Base-by-base conservation (phyloP, 2,888 invertebrate genomes). In the Drosophila buzzatii region DNA sequence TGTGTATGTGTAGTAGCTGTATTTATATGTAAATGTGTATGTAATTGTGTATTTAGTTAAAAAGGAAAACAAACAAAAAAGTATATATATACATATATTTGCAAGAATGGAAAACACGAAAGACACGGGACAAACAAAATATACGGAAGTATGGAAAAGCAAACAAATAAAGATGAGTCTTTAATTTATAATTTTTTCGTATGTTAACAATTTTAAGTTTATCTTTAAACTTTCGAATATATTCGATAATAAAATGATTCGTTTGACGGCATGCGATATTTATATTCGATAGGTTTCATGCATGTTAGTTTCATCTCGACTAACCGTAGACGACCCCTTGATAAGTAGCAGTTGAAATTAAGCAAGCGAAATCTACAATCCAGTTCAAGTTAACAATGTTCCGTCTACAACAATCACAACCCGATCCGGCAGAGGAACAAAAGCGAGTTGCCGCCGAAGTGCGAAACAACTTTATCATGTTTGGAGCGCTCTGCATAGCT, bases 401-500 rank as follows among this genome's bases (percentile, higher is more conserved):
- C 72, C 93, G 93, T 7, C 86, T 93, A 76, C 92, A 92, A 59
- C 92, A 93, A 90, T 85, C 92, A 42, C 92, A 93, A 80, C 86
- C 92, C 39, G 93, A 93, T 73, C 92, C 93, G 3, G 92, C 92
- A 4, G 93, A 93, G 65, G 93, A 93, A 56, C 88, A 90, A 23
- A 92, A 91, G 61, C 91, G 91, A 8, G 92, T 92, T 3, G 77
- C 90, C 2, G 87, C 92, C 2, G 92, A 92, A 62, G 93, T 93
- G 1, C 88, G 91, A 16, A 84, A 90, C 14, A 93, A 93, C 70
- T 82, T 93, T 37, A 45, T 92, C 10, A 78, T 92, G 37, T 93
- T 93, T 68, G 81, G 89, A 10, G 79, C 86, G 0, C 63, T 93
- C 0, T 91, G 91, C 61, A 80, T 81, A 3, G 91, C 90, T 0